Evolutionary conservation across 2,888 invertebrate genomes (phyloP), one percentile per base, ranked within the genome.

Genomic region (Horisme vitalbata): DNA sequence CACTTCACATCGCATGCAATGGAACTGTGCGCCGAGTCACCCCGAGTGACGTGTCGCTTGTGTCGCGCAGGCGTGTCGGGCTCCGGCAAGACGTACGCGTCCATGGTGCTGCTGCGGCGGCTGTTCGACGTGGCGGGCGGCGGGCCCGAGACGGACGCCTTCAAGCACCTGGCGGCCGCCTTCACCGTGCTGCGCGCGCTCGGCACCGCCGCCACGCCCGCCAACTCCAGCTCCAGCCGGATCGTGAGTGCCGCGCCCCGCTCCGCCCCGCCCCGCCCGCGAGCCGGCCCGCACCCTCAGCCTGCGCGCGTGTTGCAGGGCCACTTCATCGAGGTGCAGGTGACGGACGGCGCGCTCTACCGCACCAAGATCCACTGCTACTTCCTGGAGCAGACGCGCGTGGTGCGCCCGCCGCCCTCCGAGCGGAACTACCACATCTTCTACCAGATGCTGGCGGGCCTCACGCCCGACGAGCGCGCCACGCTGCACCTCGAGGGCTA

Each of bases 341-440:
- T 98, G 59, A 97, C 97, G 28, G 97, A 98, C 79, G 97, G 97
- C 57, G 97, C 97, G 37, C 91, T 98, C 41, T 97, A 97, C 86
- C 93, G 97, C 73, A 97, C 98, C 26, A 98, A 97, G 91, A 97
- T 98, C 69, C 97, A 98, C 82, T 97, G 97, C 83, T 97, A 97
- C 83, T 97, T 98, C 83, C 91, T 98, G 72, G 98, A 98, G 79
- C 96, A 98, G 89, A 96, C 96, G 35, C 93, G 98, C 52, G 97
- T 98, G 39, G 96, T 97, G 59, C 92, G 94, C 23, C 96, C 96
- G 12, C 90, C 96, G 63, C 92, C 94, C 9, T 94, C 94, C 70
- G 98, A 98, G 86, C 96, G 97, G 77, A 98, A 98, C 89, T 98
- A 97, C 84, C 97, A 98, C 81, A 97, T 98, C 68, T 98, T 98